Conservation (phyloP, 2,888 invertebrate species). For the Plagodis dolabraria region DNA sequence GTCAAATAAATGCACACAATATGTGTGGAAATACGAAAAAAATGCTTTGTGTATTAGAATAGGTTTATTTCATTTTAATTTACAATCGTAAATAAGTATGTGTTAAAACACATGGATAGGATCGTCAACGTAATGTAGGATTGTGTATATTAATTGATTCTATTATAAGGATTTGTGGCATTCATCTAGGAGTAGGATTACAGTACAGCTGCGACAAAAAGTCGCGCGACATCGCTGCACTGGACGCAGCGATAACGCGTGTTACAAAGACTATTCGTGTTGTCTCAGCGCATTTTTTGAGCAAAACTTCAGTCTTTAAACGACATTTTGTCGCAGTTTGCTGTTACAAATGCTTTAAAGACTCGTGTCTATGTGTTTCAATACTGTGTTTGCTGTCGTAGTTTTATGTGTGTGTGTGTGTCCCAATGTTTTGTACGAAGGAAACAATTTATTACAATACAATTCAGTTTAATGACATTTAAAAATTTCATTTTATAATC, state of each 20-base stretch:
- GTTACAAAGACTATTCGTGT: neutral
- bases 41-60: conserved; percentile 42
- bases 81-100: conserved; percentile 39
- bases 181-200: conserved; percentile 1
- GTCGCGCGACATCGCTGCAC: neutral
- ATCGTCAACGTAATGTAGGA: conserved; percentile 8
- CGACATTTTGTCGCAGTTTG: conserved; percentile 11
- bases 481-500: conserved; percentile 45
- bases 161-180: conserved; percentile 1
- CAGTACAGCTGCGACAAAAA: conserved; percentile 2
- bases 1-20: conserved; percentile 20
- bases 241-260: neutral
- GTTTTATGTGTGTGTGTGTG: conserved; percentile 47
- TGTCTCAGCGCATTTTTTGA: neutral
- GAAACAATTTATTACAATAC: conserved; percentile 75
- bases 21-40: conserved; percentile 23
- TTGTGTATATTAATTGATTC: conserved; percentile 1
- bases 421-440: conserved; percentile 63
- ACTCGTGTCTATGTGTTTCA: conserved; percentile 27
- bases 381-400: conserved; percentile 17
- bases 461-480: conserved; percentile 46
- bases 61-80: conserved; percentile 58
- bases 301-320: neutral
- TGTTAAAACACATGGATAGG: conserved; percentile 37
- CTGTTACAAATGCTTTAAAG: conserved; percentile 9